A percentile compares a stretch with the other conserved stretches of the same genome.
These are phyloP conservation scores for Rhea americana DNA, from an alignment of 2,113 vertebrate genomes.

Conservation along the genomic window DNA sequence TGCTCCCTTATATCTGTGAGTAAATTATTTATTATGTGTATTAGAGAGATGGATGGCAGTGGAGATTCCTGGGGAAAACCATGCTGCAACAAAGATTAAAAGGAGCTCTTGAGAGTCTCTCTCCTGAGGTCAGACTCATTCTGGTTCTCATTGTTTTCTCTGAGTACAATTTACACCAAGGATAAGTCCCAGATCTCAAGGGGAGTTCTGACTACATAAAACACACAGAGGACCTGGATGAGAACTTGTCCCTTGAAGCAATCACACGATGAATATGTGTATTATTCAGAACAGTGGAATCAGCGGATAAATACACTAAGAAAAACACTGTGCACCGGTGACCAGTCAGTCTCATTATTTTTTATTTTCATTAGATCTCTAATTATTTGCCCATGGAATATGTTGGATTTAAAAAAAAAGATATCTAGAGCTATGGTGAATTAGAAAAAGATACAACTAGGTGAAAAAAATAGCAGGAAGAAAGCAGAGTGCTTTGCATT, in stretches of 20 bases:
- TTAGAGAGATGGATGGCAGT: constrained; percentile 54
- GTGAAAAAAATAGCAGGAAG: neutral
- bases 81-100: constrained; percentile 35
- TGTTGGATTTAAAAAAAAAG: neutral
- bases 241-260: constrained; percentile 37
- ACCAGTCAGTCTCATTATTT: neutral
- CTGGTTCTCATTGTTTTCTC: constrained; percentile 8
- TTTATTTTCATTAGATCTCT: neutral
- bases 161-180: constrained; percentile 29
- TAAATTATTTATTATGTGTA: constrained; percentile 67
- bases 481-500: neutral
- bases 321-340: neutral
- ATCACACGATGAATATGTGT: constrained; percentile 25
- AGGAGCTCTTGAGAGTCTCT: constrained; percentile 18
- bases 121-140: constrained; percentile 21
- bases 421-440: neutral
- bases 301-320: neutral
- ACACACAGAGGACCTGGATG: constrained; percentile 30
- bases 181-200: constrained; percentile 18
- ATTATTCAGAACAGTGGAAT: constrained; percentile 54
- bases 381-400: neutral
- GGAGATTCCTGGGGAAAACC: constrained; percentile 51
- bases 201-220: constrained; percentile 32
- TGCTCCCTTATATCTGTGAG: constrained; percentile 21
- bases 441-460: neutral